Evolutionary conservation across 2,888 invertebrate genomes (phyloP), one percentile per base, ranked within the genome.

Genomic region (Rhaphigaster nebulosa): DNA sequence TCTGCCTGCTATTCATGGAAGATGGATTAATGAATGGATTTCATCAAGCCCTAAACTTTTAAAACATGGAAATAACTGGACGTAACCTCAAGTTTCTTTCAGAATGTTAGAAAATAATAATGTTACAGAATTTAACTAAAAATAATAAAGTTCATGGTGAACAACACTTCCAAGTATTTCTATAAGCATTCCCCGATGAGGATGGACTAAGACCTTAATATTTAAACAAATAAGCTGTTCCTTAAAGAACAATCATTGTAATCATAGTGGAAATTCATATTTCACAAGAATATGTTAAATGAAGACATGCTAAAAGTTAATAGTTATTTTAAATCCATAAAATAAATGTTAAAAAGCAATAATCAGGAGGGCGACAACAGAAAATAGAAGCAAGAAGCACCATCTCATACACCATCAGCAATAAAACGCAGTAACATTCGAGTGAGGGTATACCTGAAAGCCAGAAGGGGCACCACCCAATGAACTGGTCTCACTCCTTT

Each of bases 401-500:
- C 70, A 38, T 10, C 70, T 70, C 34, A 34, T 70, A 70, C 29
- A 70, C 34, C 70, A 70, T 6, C 34, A 76, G 70, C 70, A 76
- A 38, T 76, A 34, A 38, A 76, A 76, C 20, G 34, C 70, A 38
- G 70, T 76, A 18, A 41, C 38, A 84, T 4, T 52, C 52, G 34
- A 54, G 29, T 52, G 84, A 90, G 60, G 76, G 93, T 93, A 93
- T 92, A 94, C 94, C 93, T 94, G 93, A 92, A 94, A 94, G 91
- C 94, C 94, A 45, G 94, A 94, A 76, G 95, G 94, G 70, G 94
- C 94, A 89, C 94, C 94, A 88, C 94, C 94, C 87, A 95, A 93
- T 90, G 95, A 95, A 93, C 95, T 95, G 54, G 95, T 95, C 93
- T 95, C 96, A 91, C 95, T 95, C 91, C 95, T 94, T 70, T 95